Evolutionary conservation across 2,888 invertebrate genomes (phyloP).

Genomic region (Osedax frankpressi): DNA sequence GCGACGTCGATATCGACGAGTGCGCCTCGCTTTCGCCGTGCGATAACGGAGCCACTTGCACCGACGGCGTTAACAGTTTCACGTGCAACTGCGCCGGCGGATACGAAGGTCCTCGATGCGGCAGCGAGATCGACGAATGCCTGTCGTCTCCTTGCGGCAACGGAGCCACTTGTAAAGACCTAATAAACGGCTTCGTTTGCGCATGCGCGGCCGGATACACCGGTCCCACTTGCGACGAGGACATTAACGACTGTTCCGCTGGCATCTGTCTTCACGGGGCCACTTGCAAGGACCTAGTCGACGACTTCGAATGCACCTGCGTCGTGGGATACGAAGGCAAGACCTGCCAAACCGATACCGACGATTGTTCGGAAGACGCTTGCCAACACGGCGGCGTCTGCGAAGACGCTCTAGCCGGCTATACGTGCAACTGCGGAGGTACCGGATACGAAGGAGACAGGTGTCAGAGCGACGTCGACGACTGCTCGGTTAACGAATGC

Average conservation of each 20-base stretch:
- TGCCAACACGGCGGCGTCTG: background rate
- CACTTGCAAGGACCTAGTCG: background rate
- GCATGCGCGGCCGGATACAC: background rate
- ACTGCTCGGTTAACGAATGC: background rate
- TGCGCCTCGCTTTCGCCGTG: slow-evolving; percentile 11
- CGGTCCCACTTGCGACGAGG: background rate
- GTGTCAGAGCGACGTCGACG: background rate
- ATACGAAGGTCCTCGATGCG: background rate
- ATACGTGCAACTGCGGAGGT: background rate
- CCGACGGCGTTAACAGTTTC: background rate
- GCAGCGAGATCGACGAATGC: background rate
- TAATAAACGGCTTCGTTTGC: background rate
- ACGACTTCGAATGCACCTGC: background rate
- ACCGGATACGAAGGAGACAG: background rate
- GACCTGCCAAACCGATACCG: background rate
- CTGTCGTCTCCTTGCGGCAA: background rate
- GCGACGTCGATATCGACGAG: slow-evolving; percentile 10
- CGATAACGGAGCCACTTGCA: background rate
- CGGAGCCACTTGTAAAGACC: background rate
- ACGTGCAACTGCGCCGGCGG: background rate
- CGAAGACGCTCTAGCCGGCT: background rate
- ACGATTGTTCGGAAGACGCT: background rate
- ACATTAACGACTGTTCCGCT: background rate
- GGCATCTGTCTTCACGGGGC: background rate
- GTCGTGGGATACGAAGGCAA: background rate